A percentile compares a stretch with the other conserved stretches of the same genome.
phyloP scores from a whole-genome alignment of 2,888 invertebrate genomes.

The Cerceris ruficornis region DNA sequence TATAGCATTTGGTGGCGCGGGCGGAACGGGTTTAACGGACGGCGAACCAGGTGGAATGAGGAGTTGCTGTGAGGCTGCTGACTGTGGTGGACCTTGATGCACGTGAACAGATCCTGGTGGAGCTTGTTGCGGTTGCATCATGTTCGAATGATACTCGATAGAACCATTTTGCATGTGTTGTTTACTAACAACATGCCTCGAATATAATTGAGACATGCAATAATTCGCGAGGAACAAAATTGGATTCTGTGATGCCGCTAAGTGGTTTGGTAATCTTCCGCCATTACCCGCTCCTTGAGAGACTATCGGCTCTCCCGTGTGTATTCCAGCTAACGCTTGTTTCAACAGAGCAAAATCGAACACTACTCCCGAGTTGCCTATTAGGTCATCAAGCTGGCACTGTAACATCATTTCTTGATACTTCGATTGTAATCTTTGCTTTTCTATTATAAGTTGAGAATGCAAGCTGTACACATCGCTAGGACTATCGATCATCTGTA shows the following conservation, averaged over 20 bases:
- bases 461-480: slow-evolving; percentile 85
- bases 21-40: slow-evolving; percentile 73
- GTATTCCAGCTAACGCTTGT: slow-evolving; percentile 86
- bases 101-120: slow-evolving; percentile 80
- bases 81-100: slow-evolving; percentile 78
- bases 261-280: slow-evolving; percentile 72
- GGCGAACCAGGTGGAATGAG: slow-evolving; percentile 79
- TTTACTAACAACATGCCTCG: slow-evolving; percentile 85
- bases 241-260: slow-evolving; percentile 85
- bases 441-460: slow-evolving; percentile 85
- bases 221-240: slow-evolving; percentile 89
- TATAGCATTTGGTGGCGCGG: slow-evolving; percentile 75
- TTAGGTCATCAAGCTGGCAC: slow-evolving; percentile 88
- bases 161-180: slow-evolving; percentile 84
- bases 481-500: slow-evolving; percentile 84
- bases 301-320: slow-evolving; percentile 83
- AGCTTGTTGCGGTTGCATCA: slow-evolving; percentile 70
- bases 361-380: slow-evolving; percentile 86
- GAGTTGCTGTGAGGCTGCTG: slow-evolving; percentile 71
- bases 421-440: slow-evolving; percentile 86
- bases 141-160: slow-evolving; percentile 78
- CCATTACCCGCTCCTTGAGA: slow-evolving; percentile 72
- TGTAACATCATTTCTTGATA: slow-evolving; percentile 89
- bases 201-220: slow-evolving; percentile 89
- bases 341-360: slow-evolving; percentile 87